Percentiles rank a stretch among this genome's conserved stretches.
These are phyloP conservation scores for Allygus modestus DNA, from an alignment of 2,888 invertebrate species.

Conservation along the genomic window DNA sequence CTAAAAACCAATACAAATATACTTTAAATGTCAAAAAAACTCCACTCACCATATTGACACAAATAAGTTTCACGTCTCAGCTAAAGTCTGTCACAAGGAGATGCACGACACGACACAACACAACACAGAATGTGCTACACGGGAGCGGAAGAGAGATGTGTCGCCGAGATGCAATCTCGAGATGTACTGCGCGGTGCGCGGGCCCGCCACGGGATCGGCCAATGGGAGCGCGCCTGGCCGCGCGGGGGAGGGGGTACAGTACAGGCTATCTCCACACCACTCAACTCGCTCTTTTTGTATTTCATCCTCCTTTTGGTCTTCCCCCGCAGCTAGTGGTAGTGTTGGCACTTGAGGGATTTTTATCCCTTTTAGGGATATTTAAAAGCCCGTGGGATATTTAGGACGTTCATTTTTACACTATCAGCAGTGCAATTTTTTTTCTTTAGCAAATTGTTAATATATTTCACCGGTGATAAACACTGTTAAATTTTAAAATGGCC, in stretches of 20 bases:
- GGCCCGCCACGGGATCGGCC: neutral
- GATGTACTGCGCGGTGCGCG: slow-evolving; percentile 43
- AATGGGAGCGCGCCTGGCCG: slow-evolving; percentile 16
- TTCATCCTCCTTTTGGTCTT: neutral
- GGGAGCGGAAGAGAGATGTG: slow-evolving; percentile 2
- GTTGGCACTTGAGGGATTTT: too few species aligned
- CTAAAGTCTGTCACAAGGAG: neutral
- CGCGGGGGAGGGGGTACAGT: slow-evolving; percentile 11
- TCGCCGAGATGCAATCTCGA: slow-evolving; percentile 34
- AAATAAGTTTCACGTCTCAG: too few species aligned
- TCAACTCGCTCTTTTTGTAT: slow-evolving; percentile 20
- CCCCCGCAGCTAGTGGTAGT: neutral
- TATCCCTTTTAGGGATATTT: too few species aligned
- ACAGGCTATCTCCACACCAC: neutral
- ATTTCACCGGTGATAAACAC: too few species aligned
- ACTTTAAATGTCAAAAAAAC: neutral
- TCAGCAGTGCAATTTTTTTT: too few species aligned
- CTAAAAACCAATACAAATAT: too few species aligned
- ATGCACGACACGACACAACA: neutral
- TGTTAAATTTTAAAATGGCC: too few species aligned
- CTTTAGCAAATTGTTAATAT: too few species aligned
- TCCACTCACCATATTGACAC: neutral
- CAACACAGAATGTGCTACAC: neutral
- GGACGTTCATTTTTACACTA: too few species aligned
- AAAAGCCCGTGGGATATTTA: too few species aligned